Evolutionary conservation across 2,113 vertebrate genomes (phyloP), one percentile per base, ranked within the genome.

Genomic region (Spea bombifrons): DNA sequence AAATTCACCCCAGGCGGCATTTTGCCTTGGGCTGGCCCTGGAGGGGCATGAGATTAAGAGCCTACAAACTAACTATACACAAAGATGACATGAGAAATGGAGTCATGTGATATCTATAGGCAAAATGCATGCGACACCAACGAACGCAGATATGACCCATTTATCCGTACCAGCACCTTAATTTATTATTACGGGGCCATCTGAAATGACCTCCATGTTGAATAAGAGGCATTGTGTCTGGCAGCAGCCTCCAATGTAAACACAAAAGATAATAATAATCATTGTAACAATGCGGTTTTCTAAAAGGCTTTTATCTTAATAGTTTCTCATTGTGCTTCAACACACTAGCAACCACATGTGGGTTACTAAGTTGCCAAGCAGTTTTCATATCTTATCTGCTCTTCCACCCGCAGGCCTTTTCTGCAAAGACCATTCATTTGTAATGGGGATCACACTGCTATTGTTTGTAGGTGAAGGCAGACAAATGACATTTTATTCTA

Each of bases 241-340:
- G 57, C 75, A 70, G 69, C n/a, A 59, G 3, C n/a, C 5, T 30
- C 46, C 52, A 78, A 78, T 70, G 48, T 71, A 78, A 78, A 78
- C 67, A 78, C 67, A 64, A 78, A 77, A 64, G 75, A 61, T 61
- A 70, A 78, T 77, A 77, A 70, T 71, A 69, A 63, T 52, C 67
- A 70, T 50, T 47, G 16, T 52, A 71, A 78, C 75, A 78, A 77
- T 70, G 75, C 17, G 55, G 16, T 8, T 71, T 43, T 71, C 43
- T 71, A 61, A 70, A 78, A 78, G 49, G 67, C 75, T 71, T 64
- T 78, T 70, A 69, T 71, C 75, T 45, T 4, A 48, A 47, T 17
- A 47, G n/a, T 68, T 78, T 30, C 66, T 55, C 46, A 61, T 63
- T 71, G 55, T 70, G 67, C 47, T 70, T 30, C 9, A 71, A 63